Evolutionary conservation across 2,888 invertebrate genomes (phyloP).

Genomic region (Eilema depressum): DNA sequence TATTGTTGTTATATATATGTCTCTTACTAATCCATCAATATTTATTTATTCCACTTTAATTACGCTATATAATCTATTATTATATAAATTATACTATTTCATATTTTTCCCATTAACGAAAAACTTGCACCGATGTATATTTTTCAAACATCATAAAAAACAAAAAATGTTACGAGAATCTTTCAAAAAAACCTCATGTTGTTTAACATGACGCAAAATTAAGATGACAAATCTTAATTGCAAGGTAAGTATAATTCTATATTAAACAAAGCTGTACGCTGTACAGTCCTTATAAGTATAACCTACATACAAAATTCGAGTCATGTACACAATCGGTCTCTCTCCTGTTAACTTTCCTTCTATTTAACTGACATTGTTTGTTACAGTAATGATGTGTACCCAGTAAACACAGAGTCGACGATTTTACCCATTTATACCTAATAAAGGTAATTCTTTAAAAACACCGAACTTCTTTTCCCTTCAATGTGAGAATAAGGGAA

Average conservation of each 20-base stretch:
- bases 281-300: conserved; percentile 51
- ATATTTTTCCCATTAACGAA: no score
- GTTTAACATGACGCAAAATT: neutral
- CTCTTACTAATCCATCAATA: no score
- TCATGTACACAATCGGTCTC: conserved; percentile 63
- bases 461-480: conserved; percentile 23
- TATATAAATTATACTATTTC: no score
- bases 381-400: conserved; percentile 43
- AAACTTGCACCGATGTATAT: no score
- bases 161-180: neutral
- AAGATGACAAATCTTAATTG: neutral
- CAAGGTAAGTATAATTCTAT: conserved; percentile 10
- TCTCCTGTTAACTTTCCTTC: conserved; percentile 56
- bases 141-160: no score
- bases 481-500: conserved; percentile 29
- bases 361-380: conserved; percentile 57
- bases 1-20: no score
- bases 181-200: neutral
- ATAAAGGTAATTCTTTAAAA: conserved; percentile 25
- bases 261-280: conserved; percentile 35
- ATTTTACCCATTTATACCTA: conserved; percentile 23
- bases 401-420: conserved; percentile 31
- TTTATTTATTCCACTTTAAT: no score
- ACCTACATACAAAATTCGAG: conserved; percentile 57
- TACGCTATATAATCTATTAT: neutral